These are phyloP conservation scores for Cosmorhoe ocellata DNA, from an alignment of 2,888 invertebrate species.

Conservation along the genomic window DNA sequence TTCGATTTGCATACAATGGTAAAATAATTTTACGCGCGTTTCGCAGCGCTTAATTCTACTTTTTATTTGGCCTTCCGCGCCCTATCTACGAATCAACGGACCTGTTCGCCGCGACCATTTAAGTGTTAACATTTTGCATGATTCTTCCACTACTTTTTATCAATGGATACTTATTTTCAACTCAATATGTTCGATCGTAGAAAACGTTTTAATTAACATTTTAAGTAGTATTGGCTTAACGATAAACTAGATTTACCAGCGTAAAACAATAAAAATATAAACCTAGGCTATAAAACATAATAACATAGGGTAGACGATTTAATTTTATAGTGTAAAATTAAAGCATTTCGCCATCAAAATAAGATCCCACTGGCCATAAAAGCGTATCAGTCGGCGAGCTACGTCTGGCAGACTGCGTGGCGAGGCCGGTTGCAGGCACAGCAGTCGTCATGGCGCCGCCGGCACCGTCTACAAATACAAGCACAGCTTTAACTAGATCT, in stretches of 20 bases:
- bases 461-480: slow-evolving; percentile 41
- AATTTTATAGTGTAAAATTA: slow-evolving; percentile 14
- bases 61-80: slow-evolving; percentile 78
- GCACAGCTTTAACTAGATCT: slow-evolving; percentile 32
- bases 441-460: slow-evolving; percentile 67
- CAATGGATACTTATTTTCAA: slow-evolving; percentile 33
- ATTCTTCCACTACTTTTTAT: slow-evolving; percentile 46
- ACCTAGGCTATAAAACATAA: background rate
- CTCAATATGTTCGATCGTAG: background rate
- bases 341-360: slow-evolving; percentile 28
- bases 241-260: background rate
- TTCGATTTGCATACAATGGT: slow-evolving; percentile 82
- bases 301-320: slow-evolving; percentile 7
- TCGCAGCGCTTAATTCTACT: slow-evolving; percentile 80
- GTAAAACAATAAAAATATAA: background rate
- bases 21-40: slow-evolving; percentile 83
- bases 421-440: slow-evolving; percentile 31
- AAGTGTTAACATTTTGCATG: slow-evolving; percentile 77
- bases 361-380: slow-evolving; percentile 45
- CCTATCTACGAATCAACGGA: slow-evolving; percentile 81
- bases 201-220: background rate
- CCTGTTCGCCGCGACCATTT: slow-evolving; percentile 66
- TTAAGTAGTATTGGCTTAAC: background rate
- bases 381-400: slow-evolving; percentile 51
- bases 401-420: slow-evolving; percentile 58